A percentile compares a stretch with the other conserved stretches of the same genome.
Evolutionary conservation across 1,140 invertebrate species (phyloP).

Genomic region (Nebria ingens): DNA sequence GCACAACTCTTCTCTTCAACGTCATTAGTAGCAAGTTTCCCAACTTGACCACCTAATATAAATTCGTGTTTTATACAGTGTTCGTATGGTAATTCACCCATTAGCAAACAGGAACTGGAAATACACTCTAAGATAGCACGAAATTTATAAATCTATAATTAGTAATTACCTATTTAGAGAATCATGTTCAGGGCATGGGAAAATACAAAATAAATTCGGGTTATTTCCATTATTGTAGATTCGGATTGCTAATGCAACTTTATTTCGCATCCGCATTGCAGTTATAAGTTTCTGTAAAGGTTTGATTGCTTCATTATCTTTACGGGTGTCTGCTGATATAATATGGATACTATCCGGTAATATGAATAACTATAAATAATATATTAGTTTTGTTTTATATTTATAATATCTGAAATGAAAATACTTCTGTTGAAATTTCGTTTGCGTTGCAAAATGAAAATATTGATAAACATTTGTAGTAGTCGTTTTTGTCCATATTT

Average conservation of each 20-base stretch:
- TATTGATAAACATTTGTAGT: too few species aligned
- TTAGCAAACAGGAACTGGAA: neutral
- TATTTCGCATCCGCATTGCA: neutral
- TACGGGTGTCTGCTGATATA: too few species aligned
- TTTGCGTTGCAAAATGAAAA: too few species aligned
- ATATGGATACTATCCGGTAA: too few species aligned
- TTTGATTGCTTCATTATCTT: too few species aligned
- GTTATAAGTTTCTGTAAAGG: neutral
- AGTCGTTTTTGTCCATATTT: too few species aligned
- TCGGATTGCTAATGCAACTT: neutral
- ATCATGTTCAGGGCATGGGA: neutral
- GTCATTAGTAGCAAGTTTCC: neutral
- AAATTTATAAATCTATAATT: neutral
- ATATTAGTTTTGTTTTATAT: too few species aligned
- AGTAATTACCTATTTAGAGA: neutral
- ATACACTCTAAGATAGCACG: neutral
- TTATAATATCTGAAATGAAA: too few species aligned
- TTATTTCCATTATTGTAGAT: neutral
- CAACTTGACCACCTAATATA: neutral
- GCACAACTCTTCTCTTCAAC: neutral
- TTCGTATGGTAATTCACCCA: neutral
- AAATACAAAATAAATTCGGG: neutral
- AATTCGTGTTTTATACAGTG: neutral
- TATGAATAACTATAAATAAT: too few species aligned
- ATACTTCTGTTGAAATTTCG: too few species aligned